Conservation (phyloP, 2,113 vertebrate genomes). For the Paedocypris sp. region DNA sequence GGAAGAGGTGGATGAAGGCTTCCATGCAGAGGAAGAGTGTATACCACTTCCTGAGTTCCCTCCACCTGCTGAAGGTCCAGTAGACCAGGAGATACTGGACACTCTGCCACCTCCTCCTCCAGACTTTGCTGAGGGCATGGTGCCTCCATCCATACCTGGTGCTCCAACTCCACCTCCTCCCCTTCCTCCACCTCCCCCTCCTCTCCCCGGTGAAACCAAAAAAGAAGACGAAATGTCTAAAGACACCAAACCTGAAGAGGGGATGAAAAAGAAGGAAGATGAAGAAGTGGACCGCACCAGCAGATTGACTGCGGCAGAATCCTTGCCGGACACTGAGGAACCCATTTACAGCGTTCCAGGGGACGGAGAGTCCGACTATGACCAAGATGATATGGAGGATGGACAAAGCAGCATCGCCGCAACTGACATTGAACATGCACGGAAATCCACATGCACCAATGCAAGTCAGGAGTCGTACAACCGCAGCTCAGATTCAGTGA, state of each 20-base stretch:
- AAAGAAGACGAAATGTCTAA: constrained; percentile 9
- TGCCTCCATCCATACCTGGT: constrained; percentile 35
- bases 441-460: constrained; percentile 73
- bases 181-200: constrained; percentile 23
- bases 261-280: constrained; percentile 31
- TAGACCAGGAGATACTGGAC: constrained; percentile 59
- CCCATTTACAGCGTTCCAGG: constrained; percentile 68
- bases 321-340: constrained; percentile 63
- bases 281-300: constrained; percentile 43
- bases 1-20: constrained; percentile 77
- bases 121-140: constrained; percentile 56
- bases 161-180: constrained; percentile 23
- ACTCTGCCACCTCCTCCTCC: constrained; percentile 63
- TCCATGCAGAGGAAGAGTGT: constrained; percentile 73
- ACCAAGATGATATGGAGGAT: constrained; percentile 79
- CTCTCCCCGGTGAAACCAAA: constrained; percentile 29
- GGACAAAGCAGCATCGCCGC: constrained; percentile 57
- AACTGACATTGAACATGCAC: constrained; percentile 61
- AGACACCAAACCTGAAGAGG: background rate
- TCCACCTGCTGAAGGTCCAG: constrained; percentile 49
- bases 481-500: constrained; percentile 82
- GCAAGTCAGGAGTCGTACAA: constrained; percentile 73
- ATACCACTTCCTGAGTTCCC: constrained; percentile 59
- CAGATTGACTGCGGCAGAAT: constrained; percentile 58
- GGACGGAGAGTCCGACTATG: constrained; percentile 79